These are phyloP conservation scores for Loripinus fragilis DNA, from an alignment of 2,888 invertebrate genomes.

Conservation along the genomic window DNA sequence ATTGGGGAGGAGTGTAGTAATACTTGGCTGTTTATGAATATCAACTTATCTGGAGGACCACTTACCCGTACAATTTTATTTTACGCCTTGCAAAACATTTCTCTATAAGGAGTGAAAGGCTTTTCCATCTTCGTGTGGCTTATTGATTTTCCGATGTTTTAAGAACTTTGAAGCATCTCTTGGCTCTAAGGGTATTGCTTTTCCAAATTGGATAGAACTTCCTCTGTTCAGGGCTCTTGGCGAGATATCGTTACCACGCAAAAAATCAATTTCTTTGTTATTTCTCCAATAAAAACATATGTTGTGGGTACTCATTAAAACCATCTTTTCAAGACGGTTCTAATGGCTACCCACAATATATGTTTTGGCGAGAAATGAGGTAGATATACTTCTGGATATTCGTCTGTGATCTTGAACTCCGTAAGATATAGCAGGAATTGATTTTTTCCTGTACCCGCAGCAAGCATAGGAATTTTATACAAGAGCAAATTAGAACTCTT, in stretches of 20 bases:
- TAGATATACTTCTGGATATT: no score
- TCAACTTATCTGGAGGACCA: neutral
- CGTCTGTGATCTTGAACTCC: no score
- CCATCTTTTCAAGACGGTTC: no score
- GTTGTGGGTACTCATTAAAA: no score
- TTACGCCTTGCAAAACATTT: neutral
- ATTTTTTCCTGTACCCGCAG: slow-evolving; percentile 11
- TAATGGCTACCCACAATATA: no score
- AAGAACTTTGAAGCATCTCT: slow-evolving; percentile 4
- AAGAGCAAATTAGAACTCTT: slow-evolving; percentile 7
- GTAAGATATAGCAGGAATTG: neutral
- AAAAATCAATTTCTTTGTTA: no score
- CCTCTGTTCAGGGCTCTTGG: no score
- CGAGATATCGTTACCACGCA: no score
- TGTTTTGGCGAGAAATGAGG: no score
- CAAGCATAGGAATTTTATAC: slow-evolving; percentile 8
- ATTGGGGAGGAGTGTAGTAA: no score
- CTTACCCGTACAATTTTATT: neutral
- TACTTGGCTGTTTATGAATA: no score
- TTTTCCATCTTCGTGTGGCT: slow-evolving; percentile 3
- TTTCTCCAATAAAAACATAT: no score
- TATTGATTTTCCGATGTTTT: slow-evolving; percentile 19
- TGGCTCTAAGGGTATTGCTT: slow-evolving; percentile 13
- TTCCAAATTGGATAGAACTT: slow-evolving; percentile 16
- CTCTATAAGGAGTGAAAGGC: neutral